A percentile compares a stretch with the other conserved stretches of the same genome.
These are phyloP conservation scores for Paramormyrops kingsleyae DNA, from an alignment of 2,113 vertebrate species.

Conservation along the genomic window DNA sequence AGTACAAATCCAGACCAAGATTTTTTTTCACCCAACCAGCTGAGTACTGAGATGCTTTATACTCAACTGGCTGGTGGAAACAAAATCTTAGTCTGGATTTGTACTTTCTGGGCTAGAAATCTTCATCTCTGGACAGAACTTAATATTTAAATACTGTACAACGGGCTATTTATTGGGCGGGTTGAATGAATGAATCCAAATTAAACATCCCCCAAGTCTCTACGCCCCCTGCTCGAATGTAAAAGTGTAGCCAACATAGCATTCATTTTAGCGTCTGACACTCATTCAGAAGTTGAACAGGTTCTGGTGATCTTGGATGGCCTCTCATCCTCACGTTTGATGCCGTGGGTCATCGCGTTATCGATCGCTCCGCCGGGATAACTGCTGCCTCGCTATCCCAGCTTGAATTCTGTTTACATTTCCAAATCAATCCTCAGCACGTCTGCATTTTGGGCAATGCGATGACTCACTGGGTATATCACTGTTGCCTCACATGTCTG, in stretches of 20 bases:
- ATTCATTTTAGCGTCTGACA: neutral
- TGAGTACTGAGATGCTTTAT: too few species aligned
- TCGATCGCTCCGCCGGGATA: neutral
- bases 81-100: too few species aligned
- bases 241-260: neutral
- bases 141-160: neutral
- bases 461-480: neutral
- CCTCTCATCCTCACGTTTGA: neutral
- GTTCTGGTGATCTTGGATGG: neutral
- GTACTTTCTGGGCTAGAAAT: too few species aligned
- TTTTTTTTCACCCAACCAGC: too few species aligned
- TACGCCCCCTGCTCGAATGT: neutral
- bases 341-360: neutral
- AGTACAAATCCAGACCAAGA: too few species aligned
- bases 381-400: neutral
- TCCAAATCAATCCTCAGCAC: neutral
- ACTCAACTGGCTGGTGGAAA: too few species aligned
- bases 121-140: neutral
- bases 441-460: neutral
- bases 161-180: neutral
- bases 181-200: neutral
- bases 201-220: neutral
- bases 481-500: neutral
- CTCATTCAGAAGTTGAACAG: neutral
- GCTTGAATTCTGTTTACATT: neutral